Conservation (phyloP, 2,113 vertebrate genomes). For the Eonycteris spelaea region DNA sequence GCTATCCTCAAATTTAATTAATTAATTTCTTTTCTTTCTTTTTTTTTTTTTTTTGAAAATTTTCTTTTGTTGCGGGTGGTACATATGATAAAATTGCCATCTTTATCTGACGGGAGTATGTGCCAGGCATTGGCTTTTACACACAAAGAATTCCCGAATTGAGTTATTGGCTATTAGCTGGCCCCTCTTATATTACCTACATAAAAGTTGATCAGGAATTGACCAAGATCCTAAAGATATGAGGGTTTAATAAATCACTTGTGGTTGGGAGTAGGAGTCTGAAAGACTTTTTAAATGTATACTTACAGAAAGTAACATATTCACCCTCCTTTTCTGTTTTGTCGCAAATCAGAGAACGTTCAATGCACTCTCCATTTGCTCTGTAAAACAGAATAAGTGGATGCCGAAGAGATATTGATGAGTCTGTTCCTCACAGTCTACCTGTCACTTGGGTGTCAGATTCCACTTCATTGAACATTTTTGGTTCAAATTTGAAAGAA, state of each 20-base stretch:
- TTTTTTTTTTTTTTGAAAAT: neutral
- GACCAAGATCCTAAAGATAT: neutral
- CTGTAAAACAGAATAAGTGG: slow-evolving; percentile 35
- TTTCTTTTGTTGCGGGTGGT: neutral
- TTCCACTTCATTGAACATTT: neutral
- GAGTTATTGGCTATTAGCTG: neutral
- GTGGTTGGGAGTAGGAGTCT: neutral
- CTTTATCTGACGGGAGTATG: neutral
- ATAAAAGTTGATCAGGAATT: neutral
- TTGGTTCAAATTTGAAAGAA: neutral
- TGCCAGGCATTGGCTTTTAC: neutral
- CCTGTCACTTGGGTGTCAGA: neutral
- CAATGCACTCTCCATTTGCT: neutral
- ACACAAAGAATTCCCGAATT: neutral
- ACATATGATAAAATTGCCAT: neutral
- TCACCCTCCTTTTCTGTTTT: neutral
- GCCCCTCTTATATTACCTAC: neutral
- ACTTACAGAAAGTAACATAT: neutral
- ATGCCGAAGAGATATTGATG: neutral
- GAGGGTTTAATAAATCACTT: neutral
- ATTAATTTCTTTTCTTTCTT: too few species aligned
- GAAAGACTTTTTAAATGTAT: neutral
- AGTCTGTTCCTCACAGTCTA: neutral
- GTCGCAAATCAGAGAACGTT: accelerated
- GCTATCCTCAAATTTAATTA: neutral